Evolutionary conservation across 1,140 invertebrate genomes (phyloP).

Genomic region (Artemia franciscana): DNA sequence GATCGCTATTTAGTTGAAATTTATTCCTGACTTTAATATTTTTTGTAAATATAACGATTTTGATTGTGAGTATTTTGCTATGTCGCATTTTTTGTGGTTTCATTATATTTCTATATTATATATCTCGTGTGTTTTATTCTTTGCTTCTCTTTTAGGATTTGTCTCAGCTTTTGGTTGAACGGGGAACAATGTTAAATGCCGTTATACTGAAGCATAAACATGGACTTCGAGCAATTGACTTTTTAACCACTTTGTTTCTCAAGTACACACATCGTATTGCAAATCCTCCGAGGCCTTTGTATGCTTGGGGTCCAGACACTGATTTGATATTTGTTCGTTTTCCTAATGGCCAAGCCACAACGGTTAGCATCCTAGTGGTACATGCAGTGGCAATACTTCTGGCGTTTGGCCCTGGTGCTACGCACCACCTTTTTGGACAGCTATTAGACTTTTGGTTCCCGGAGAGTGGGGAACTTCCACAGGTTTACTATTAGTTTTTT

Average conservation of each 20-base stretch:
- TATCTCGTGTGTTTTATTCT: too few relatives aligned
- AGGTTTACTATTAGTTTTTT: too few relatives aligned
- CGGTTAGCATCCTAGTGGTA: constrained; percentile 64
- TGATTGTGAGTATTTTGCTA: too few relatives aligned
- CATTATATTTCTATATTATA: too few relatives aligned
- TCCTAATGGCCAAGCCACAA: constrained; percentile 53
- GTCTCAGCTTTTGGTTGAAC: constrained; percentile 71
- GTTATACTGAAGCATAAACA: background rate
- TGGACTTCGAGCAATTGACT: background rate
- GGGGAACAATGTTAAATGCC: constrained; percentile 33
- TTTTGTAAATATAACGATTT: too few relatives aligned
- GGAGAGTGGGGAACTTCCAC: constrained; percentile 27
- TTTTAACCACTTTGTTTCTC: background rate
- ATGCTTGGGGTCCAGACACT: constrained; percentile 35
- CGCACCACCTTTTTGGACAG: constrained; percentile 22
- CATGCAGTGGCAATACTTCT: constrained; percentile 84
- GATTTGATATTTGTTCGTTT: constrained; percentile 48
- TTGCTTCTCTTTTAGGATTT: constrained; percentile 52
- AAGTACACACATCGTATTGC: background rate
- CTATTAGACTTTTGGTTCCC: constrained; percentile 44
- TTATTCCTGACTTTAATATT: too few relatives aligned
- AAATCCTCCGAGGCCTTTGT: constrained; percentile 13
- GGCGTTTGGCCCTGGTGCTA: constrained; percentile 28
- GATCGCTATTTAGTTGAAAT: too few relatives aligned
- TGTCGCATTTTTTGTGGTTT: too few relatives aligned